Percentiles rank a stretch among this genome's conserved stretches.
Evolutionary conservation across 2,888 invertebrate genomes (phyloP).

Genomic region (Drosophila mayaguana): DNA sequence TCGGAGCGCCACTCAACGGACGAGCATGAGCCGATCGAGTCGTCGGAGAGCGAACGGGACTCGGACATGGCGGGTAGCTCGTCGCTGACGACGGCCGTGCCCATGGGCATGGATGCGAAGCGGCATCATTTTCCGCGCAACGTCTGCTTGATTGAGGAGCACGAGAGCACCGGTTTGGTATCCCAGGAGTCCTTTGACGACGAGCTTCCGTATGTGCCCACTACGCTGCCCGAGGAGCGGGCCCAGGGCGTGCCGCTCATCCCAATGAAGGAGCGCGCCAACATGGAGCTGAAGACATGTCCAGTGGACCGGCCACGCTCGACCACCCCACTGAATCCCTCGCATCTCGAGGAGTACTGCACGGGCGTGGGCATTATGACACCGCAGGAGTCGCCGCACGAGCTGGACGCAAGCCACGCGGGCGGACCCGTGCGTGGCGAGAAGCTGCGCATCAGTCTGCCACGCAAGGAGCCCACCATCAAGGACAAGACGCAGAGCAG

Average conservation of each 20-base stretch:
- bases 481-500: slow-evolving; percentile 83
- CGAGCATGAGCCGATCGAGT: slow-evolving; percentile 85
- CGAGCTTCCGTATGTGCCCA: slow-evolving; percentile 94
- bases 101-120: slow-evolving; percentile 74
- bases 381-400: slow-evolving; percentile 60
- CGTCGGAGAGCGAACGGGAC: slow-evolving; percentile 91
- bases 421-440: slow-evolving; percentile 85
- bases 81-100: slow-evolving; percentile 70
- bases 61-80: slow-evolving; percentile 86
- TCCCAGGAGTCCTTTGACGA: slow-evolving; percentile 94
- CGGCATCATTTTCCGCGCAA: slow-evolving; percentile 86
- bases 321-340: slow-evolving; percentile 90
- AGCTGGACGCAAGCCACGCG: slow-evolving; percentile 26
- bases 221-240: slow-evolving; percentile 94
- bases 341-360: slow-evolving; percentile 90
- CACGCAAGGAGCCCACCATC: slow-evolving; percentile 86
- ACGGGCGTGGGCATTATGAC: slow-evolving; percentile 80
- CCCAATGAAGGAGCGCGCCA: slow-evolving; percentile 90
- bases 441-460: slow-evolving; percentile 90
- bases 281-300: slow-evolving; percentile 88
- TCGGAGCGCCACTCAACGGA: slow-evolving; percentile 83
- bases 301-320: slow-evolving; percentile 91
- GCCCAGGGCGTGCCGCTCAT: slow-evolving; percentile 92
- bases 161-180: slow-evolving; percentile 91
- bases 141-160: slow-evolving; percentile 86